These are phyloP conservation scores for Limosa lapponica DNA, from an alignment of 2,797 vertebrate species.

Conservation along the genomic window DNA sequence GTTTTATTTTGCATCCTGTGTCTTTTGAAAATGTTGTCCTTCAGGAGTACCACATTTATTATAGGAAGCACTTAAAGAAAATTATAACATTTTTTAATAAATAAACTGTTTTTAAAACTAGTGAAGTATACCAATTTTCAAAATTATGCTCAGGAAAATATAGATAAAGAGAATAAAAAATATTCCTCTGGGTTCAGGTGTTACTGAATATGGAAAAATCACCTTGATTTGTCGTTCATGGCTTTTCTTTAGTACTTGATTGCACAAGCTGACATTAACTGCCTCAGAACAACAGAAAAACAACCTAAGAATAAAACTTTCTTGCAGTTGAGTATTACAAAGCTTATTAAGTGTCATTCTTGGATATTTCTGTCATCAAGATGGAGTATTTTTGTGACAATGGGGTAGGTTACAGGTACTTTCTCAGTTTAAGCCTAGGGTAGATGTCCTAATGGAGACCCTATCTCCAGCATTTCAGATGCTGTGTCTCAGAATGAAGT, in stretches of 20 bases:
- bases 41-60: neutral
- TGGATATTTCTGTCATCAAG: neutral
- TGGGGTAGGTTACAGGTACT: neutral
- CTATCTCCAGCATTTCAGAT: neutral
- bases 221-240: neutral
- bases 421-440: neutral
- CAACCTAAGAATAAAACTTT: neutral
- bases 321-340: neutral
- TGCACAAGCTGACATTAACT: neutral
- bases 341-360: neutral
- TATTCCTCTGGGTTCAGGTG: neutral
- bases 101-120: slow-evolving; percentile 16
- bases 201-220: neutral
- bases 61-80: neutral
- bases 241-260: neutral
- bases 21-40: slow-evolving; percentile 20
- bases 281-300: neutral
- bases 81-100: neutral
- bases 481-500: neutral
- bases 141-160: neutral
- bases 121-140: neutral
- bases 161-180: neutral
- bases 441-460: neutral
- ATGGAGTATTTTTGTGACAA: neutral
- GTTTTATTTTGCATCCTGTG: neutral